Percentiles rank a stretch among this genome's conserved stretches.
Evolutionary conservation across 2,888 invertebrate genomes (phyloP).

Genomic region (Yponomeuta plumbellus): DNA sequence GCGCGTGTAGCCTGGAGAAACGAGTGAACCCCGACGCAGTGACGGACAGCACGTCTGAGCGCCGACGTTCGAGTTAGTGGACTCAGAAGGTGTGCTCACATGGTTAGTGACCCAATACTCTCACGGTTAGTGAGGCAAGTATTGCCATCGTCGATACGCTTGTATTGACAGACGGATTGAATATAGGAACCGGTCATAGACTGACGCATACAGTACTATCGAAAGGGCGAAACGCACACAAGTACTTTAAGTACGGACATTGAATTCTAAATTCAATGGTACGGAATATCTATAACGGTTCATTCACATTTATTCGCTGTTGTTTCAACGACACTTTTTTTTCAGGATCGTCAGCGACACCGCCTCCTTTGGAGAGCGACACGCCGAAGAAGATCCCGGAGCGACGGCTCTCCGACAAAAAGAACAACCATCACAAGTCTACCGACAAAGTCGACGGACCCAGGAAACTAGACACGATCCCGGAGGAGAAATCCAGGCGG

Average conservation of each 20-base stretch:
- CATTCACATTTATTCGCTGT: too few relatives aligned
- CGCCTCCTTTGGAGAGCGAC: slow-evolving; percentile 52
- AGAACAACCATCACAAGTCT: slow-evolving; percentile 44
- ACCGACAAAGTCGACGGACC: slow-evolving; percentile 48
- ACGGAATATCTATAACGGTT: too few relatives aligned
- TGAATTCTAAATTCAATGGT: too few relatives aligned
- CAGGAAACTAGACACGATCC: slow-evolving; percentile 49
- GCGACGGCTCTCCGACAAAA: slow-evolving; percentile 50
- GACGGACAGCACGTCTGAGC: slow-evolving; percentile 28
- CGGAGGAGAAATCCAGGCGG: slow-evolving; percentile 52
- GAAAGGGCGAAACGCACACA: too few relatives aligned
- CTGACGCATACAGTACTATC: too few relatives aligned
- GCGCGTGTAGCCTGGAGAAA: slow-evolving; percentile 77
- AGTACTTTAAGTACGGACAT: too few relatives aligned
- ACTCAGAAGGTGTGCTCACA: too few relatives aligned
- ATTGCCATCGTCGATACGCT: too few relatives aligned
- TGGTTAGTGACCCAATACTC: too few relatives aligned
- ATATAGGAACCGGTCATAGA: too few relatives aligned
- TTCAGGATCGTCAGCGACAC: slow-evolving; percentile 58
- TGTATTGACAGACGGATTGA: too few relatives aligned
- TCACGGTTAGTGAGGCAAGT: too few relatives aligned
- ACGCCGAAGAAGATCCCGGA: slow-evolving; percentile 56
- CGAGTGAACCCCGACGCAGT: slow-evolving; percentile 34
- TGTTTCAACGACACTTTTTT: background rate
- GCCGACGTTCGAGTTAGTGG: slow-evolving; percentile 27